Base-by-base conservation (phyloP, 2,888 invertebrate species). In the Epistrophella euchroma region DNA sequence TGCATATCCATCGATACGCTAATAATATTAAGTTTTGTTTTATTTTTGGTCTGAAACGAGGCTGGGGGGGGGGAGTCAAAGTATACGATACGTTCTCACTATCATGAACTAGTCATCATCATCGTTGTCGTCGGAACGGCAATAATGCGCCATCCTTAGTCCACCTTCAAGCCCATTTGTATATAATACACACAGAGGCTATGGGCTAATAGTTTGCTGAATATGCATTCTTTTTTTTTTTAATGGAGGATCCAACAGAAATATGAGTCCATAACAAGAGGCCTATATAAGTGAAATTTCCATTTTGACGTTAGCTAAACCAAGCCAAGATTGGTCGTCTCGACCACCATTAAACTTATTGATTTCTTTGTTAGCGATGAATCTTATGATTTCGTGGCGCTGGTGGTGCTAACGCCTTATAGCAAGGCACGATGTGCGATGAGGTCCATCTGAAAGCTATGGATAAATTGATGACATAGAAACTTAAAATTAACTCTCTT, bases 1-100 rank as follows among this genome's bases (percentile, higher is more conserved):
- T 86, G 86, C 74, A 82, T 86, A 86, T 82, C 82, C 78, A 82
- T 86, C 82, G 86, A 82, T 86, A 86, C 74, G 70, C 78, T 82
- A 82, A 82, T 86, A 86, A 82, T 82, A 82, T 82, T 86, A 78
- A 58, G 77, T 71, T 86, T 78, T 55, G 40, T 74, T 77, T 78
- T 55, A 35, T 74, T 77, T 77, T 50, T 66, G 68, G 32, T 45
- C 22, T 15, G 28, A 52, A 71, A 70, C 40, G 25, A 40, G 50
- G 4, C 19, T 15, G 32, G 1, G 28, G 47, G 2, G 28, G 9
- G 25, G 9, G 32, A 13, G 6, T 17, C 43, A 28, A 47, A 47
- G 28, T 28, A 60, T 60, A 37, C 28, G 58, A 62, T 47, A 58
- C 76, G 72, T 80, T 85, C 84, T 85, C 85, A 71, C 77, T 86